These are phyloP conservation scores for Drosophila takahashii DNA, from an alignment of 1,140 invertebrate genomes.

Conservation along the genomic window DNA sequence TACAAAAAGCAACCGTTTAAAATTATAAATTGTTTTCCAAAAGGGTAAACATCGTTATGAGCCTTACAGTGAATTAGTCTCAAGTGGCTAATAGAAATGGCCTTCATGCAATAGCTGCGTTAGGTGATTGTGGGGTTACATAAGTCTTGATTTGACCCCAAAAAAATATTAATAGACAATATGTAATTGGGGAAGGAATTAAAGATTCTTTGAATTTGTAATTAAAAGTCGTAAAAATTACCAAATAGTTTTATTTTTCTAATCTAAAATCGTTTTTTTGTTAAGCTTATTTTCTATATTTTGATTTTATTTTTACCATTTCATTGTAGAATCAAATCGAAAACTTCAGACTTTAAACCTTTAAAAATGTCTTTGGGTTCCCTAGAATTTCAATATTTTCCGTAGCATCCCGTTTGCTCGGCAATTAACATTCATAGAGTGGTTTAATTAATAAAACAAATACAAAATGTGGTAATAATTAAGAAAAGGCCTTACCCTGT, in stretches of 20 bases:
- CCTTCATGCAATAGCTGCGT: conserved; percentile 53
- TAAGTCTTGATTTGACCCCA: conserved; percentile 35
- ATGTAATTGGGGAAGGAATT: conserved; percentile 5
- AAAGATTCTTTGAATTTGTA: not conserved
- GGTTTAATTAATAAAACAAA: conserved; percentile 25
- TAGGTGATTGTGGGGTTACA: conserved; percentile 46
- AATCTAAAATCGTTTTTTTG: too few relatives aligned
- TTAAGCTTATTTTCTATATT: too few relatives aligned
- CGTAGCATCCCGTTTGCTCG: not conserved
- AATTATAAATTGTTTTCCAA: conserved; percentile 55
- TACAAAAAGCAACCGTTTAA: conserved; percentile 39
- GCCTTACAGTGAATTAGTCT: conserved; percentile 50
- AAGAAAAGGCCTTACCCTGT: conserved; percentile 89
- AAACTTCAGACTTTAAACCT: not conserved
- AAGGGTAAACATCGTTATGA: conserved; percentile 41
- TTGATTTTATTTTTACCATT: not conserved
- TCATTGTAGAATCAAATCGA: not conserved
- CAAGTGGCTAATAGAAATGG: conserved; percentile 60
- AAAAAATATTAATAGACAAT: conserved; percentile 4
- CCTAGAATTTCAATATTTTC: not conserved
- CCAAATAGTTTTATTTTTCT: too few relatives aligned
- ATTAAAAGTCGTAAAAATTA: too few relatives aligned
- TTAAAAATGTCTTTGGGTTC: not conserved
- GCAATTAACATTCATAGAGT: not conserved
- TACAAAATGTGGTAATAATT: not conserved